Evolutionary conservation across 2,113 vertebrate species (phyloP).

Genomic region (Heterotis niloticus): DNA sequence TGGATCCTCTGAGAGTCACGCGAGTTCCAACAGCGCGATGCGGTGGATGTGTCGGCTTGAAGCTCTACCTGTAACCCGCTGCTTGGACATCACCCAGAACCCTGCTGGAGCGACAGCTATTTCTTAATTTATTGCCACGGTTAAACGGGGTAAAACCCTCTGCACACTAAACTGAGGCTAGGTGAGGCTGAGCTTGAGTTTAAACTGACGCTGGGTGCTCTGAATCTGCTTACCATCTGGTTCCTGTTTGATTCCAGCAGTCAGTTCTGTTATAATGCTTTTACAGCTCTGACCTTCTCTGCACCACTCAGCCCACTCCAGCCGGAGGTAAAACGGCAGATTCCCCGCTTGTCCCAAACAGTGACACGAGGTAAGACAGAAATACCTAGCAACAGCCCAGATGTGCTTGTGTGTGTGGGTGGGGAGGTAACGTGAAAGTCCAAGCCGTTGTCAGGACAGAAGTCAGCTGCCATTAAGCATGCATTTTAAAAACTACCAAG

Average conservation of each 20-base stretch:
- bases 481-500: not conserved
- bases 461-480: not conserved
- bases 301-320: slow-evolving; percentile 28
- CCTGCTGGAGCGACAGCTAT: not conserved
- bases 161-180: not conserved
- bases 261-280: slow-evolving; percentile 36
- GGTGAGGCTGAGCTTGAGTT: not conserved
- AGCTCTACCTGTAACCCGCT: not conserved
- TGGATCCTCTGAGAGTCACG: not conserved
- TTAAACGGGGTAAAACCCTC: not conserved
- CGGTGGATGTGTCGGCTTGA: not conserved
- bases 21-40: not conserved
- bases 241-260: slow-evolving; percentile 8
- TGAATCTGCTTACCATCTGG: not conserved
- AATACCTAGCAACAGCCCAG: slow-evolving; percentile 28
- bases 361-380: not conserved
- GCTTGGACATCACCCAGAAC: not conserved
- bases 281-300: slow-evolving; percentile 51
- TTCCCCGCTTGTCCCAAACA: slow-evolving; percentile 23
- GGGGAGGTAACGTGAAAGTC: no score
- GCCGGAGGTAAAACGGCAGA: slow-evolving; percentile 41
- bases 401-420: not conserved
- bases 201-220: not conserved
- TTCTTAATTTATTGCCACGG: not conserved
- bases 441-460: no score